Conservation (phyloP, 2,113 vertebrate species). For the Micromys minutus region DNA sequence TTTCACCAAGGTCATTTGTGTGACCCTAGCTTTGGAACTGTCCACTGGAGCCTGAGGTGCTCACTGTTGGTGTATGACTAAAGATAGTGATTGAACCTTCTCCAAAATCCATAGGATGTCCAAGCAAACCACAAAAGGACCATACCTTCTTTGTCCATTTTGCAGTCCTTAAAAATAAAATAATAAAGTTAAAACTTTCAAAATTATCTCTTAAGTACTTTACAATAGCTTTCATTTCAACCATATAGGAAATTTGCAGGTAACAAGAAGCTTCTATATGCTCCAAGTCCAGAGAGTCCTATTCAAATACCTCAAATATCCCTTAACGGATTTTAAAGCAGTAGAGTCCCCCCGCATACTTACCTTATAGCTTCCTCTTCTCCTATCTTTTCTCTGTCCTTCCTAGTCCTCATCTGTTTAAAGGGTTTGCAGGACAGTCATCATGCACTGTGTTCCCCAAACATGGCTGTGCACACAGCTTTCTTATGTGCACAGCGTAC, state of each 20-base stretch:
- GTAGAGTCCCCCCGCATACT: rapidly evolving
- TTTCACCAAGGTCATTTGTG: not conserved
- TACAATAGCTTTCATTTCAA: not conserved
- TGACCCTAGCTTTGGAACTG: not conserved
- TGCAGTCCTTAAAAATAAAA: not conserved
- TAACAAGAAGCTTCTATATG: not conserved
- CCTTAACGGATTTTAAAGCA: rapidly evolving
- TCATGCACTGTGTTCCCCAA: not conserved
- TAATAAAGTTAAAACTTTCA: not conserved
- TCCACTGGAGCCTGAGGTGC: not conserved
- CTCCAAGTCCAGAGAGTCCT: not conserved
- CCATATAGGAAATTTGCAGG: not conserved
- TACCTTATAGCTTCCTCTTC: rapidly evolving
- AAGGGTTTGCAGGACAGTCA: not conserved
- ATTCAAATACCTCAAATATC: not conserved
- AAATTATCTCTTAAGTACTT: not conserved
- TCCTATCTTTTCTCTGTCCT: not conserved
- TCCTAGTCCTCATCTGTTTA: not conserved
- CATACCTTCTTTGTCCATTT: not conserved
- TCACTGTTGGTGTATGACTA: not conserved
- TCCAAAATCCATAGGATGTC: not conserved
- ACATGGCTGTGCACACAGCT: no score
- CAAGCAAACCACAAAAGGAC: not conserved
- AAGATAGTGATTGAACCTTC: not conserved
- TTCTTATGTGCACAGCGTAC: no score